Percentiles rank a stretch among this genome's conserved stretches.
phyloP scores from a whole-genome alignment of 23 tunicate genomes.

The Botrylloides violaceus region DNA sequence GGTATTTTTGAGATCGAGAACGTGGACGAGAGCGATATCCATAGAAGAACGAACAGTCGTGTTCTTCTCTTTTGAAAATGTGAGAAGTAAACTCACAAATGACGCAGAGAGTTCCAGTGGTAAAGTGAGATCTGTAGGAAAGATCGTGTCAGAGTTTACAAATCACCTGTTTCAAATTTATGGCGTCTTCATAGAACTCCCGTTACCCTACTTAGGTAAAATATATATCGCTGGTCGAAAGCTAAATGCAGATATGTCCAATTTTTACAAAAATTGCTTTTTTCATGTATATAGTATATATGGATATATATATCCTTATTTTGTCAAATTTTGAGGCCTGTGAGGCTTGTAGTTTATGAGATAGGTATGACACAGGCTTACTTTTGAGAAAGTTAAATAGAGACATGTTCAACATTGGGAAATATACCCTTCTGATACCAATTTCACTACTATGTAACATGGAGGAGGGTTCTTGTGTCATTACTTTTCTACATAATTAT shows the following conservation, averaged over 20 bases:
- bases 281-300: no score
- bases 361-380: no score
- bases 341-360: no score
- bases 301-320: no score
- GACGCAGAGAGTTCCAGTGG: slow-evolving; percentile 15
- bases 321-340: no score
- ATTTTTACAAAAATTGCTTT: no score
- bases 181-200: not conserved
- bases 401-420: no score
- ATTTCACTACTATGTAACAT: not conserved
- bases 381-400: no score
- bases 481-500: no score
- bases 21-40: slow-evolving; percentile 40
- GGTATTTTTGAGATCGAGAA: slow-evolving; percentile 34
- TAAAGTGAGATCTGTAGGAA: slow-evolving; percentile 5
- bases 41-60: slow-evolving; percentile 56
- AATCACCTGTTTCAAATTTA: not conserved
- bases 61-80: slow-evolving; percentile 72
- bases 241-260: no score
- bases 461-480: no score
- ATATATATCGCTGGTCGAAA: not conserved
- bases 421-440: not conserved
- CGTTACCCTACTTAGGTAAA: not conserved
- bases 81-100: slow-evolving; percentile 24
- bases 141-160: not conserved